phyloP scores from a whole-genome alignment of 2,888 invertebrate genomes.

The Rhabditoides inermis region DNA sequence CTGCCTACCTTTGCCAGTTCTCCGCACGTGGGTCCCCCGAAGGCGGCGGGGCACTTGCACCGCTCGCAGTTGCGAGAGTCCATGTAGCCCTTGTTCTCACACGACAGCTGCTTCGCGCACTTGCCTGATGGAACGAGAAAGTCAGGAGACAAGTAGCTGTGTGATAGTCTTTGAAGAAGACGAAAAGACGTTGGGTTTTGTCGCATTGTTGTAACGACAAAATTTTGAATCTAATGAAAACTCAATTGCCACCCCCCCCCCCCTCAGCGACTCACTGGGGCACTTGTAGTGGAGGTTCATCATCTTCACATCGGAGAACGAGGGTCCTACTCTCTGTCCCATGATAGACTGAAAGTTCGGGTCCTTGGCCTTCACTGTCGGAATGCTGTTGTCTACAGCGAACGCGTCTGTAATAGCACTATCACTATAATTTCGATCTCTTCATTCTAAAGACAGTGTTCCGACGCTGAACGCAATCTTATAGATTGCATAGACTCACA shows the following conservation, averaged over 20 bases:
- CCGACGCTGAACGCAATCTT: too few species aligned
- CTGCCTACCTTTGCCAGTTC: too few species aligned
- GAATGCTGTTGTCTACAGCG: constrained; percentile 11
- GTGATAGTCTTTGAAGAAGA: too few species aligned
- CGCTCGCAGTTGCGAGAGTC: constrained; percentile 9
- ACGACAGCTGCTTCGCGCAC: constrained; percentile 8
- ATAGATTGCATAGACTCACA: too few species aligned
- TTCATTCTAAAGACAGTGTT: background rate
- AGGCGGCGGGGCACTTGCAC: constrained; percentile 19
- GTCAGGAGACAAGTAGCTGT: too few species aligned
- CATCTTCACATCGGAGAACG: constrained; percentile 21
- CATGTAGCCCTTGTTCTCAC: constrained; percentile 7
- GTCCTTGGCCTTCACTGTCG: constrained; percentile 17
- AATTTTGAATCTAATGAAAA: background rate
- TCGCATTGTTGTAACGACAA: background rate
- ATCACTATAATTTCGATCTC: background rate
- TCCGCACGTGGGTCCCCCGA: constrained; percentile 11
- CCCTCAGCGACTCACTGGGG: constrained; percentile 4
- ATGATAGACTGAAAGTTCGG: constrained; percentile 17
- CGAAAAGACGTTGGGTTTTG: too few species aligned
- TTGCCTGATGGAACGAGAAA: too few species aligned
- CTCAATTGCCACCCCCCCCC: background rate
- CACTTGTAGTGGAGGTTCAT: constrained; percentile 24
- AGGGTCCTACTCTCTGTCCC: constrained; percentile 21
- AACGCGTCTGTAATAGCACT: constrained; percentile 20